These are phyloP conservation scores for Paracentrotus lividus DNA, from an alignment of 53 echinoderm and acorn worm genomes.

Conservation along the genomic window DNA sequence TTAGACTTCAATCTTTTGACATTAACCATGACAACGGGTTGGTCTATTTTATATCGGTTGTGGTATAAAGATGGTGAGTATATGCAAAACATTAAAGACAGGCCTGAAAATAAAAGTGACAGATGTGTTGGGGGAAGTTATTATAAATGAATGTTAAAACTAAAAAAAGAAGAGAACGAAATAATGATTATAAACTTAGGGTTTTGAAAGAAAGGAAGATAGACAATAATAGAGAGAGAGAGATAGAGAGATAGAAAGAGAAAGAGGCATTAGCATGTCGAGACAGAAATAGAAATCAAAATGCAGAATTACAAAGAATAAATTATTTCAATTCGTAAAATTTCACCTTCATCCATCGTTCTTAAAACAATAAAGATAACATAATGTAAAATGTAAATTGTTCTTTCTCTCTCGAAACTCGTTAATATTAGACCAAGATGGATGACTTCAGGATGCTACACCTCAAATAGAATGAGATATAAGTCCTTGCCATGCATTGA, in stretches of 20 bases:
- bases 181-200: too few species aligned
- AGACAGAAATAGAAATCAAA: neutral
- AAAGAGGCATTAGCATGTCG: neutral
- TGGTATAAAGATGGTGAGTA: neutral
- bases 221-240: neutral
- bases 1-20: neutral
- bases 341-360: too few species aligned
- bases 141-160: neutral
- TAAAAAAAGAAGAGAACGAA: neutral
- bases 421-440: neutral
- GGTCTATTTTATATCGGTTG: neutral
- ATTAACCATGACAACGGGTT: neutral
- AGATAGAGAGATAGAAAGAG: neutral
- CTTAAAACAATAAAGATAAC: neutral
- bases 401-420: neutral
- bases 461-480: neutral
- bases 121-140: neutral
- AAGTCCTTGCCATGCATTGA: neutral
- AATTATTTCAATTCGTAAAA: too few species aligned
- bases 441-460: neutral
- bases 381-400: neutral
- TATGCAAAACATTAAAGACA: neutral
- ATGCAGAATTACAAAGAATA: too few species aligned
- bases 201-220: neutral
- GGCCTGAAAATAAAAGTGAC: neutral